Conservation (phyloP, 2,113 vertebrate genomes). For the Casuarius casuarius region DNA sequence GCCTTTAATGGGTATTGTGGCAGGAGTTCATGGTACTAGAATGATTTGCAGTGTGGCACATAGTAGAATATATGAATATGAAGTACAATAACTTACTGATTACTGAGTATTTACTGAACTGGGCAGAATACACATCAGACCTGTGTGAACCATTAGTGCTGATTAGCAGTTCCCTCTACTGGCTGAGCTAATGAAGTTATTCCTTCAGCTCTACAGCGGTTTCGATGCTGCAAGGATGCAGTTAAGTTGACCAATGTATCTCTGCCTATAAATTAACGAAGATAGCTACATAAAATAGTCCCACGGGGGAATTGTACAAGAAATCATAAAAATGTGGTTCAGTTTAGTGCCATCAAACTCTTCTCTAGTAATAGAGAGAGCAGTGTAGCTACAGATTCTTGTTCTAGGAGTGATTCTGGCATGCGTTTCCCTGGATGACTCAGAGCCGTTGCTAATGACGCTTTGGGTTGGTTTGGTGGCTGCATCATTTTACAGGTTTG, state of each 20-base stretch:
- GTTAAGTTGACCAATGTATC: neutral
- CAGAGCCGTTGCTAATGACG: neutral
- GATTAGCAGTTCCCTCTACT: conserved; percentile 65
- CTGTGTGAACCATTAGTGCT: neutral
- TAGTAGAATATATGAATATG: neutral
- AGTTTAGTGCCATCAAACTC: neutral
- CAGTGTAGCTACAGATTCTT: neutral
- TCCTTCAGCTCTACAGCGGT: neutral
- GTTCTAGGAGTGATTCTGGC: neutral
- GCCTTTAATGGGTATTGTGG: neutral
- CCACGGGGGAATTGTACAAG: neutral
- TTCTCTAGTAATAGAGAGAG: neutral
- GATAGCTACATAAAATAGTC: neutral
- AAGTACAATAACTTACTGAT: neutral
- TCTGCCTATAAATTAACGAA: neutral
- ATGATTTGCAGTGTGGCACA: neutral
- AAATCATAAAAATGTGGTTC: neutral
- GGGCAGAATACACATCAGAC: neutral
- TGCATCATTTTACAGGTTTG: neutral
- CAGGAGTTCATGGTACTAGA: neutral
- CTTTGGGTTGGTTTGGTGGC: neutral
- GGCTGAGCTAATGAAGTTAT: conserved; percentile 45
- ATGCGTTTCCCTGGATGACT: neutral
- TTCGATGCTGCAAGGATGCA: neutral
- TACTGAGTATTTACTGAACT: neutral